These are phyloP conservation scores for Melieria omissa DNA, from an alignment of 2,888 invertebrate genomes.

Conservation along the genomic window DNA sequence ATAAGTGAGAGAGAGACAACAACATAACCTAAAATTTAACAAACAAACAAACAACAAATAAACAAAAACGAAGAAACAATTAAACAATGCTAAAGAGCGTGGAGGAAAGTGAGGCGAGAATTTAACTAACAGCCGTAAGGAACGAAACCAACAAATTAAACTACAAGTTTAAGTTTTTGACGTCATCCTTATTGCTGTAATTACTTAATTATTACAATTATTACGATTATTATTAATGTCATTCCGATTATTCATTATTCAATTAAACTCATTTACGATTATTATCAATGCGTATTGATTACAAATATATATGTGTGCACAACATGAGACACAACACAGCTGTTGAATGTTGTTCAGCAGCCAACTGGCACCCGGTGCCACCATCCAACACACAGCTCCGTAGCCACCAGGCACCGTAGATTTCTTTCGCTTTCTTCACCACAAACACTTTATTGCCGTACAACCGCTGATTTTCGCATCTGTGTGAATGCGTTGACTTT, in stretches of 20 bases:
- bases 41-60: conserved; percentile 26
- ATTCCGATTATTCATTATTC: conserved; percentile 19
- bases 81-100: background rate
- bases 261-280: conserved; percentile 26
- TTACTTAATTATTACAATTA: conserved; percentile 22
- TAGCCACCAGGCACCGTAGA: too few relatives aligned
- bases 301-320: conserved; percentile 7
- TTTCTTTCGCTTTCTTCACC: too few relatives aligned
- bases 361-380: too few relatives aligned
- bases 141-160: conserved; percentile 13
- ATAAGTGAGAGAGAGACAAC: conserved; percentile 25
- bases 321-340: background rate
- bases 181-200: conserved; percentile 38
- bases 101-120: too few relatives aligned
- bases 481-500: too few relatives aligned
- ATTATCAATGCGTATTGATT: conserved; percentile 19
- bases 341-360: background rate
- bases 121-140: conserved; percentile 10
- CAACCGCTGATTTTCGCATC: too few relatives aligned
- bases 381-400: too few relatives aligned
- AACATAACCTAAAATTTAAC: conserved; percentile 28
- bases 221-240: too few relatives aligned
- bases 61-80: conserved; percentile 22
- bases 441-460: too few relatives aligned
- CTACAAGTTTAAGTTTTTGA: conserved; percentile 30